Evolutionary conservation across 2,113 vertebrate genomes (phyloP).

Genomic region (Actenoides lindsayi): DNA sequence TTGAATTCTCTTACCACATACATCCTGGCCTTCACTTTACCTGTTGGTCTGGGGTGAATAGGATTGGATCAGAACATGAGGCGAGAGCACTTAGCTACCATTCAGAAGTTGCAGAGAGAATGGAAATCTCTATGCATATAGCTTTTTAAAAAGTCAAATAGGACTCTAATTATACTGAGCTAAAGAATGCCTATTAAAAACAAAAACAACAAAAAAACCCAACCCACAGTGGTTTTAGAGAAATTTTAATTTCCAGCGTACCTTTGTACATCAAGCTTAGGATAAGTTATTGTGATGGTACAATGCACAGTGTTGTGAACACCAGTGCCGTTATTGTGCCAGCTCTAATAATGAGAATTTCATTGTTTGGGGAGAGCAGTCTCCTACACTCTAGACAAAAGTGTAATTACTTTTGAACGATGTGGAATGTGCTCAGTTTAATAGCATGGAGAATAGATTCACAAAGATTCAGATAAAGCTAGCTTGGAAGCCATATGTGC

Average conservation of each 20-base stretch:
- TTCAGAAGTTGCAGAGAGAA: slow-evolving; percentile 41
- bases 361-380: slow-evolving; percentile 78
- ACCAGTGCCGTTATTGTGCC: slow-evolving; percentile 70
- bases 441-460: slow-evolving; percentile 77
- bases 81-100: slow-evolving; percentile 28
- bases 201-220: neutral
- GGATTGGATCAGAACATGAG: neutral
- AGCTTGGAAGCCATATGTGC: slow-evolving; percentile 75
- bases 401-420: slow-evolving; percentile 81
- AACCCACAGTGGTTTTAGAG: slow-evolving; percentile 32
- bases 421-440: slow-evolving; percentile 76
- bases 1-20: neutral
- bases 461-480: slow-evolving; percentile 78
- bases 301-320: slow-evolving; percentile 69
- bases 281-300: slow-evolving; percentile 69
- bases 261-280: slow-evolving; percentile 72
- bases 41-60: slow-evolving; percentile 33
- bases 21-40: slow-evolving; percentile 8
- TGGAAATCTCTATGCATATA: slow-evolving; percentile 43
- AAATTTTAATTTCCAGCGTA: slow-evolving; percentile 72
- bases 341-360: slow-evolving; percentile 80
- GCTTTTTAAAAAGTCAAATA: slow-evolving; percentile 71
- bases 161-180: slow-evolving; percentile 64
- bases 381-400: slow-evolving; percentile 78
- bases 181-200: slow-evolving; percentile 62